A percentile compares a stretch with the other conserved stretches of the same genome.
Evolutionary conservation across 2,797 vertebrate species (phyloP).

Genomic region (Muscicapa striata): DNA sequence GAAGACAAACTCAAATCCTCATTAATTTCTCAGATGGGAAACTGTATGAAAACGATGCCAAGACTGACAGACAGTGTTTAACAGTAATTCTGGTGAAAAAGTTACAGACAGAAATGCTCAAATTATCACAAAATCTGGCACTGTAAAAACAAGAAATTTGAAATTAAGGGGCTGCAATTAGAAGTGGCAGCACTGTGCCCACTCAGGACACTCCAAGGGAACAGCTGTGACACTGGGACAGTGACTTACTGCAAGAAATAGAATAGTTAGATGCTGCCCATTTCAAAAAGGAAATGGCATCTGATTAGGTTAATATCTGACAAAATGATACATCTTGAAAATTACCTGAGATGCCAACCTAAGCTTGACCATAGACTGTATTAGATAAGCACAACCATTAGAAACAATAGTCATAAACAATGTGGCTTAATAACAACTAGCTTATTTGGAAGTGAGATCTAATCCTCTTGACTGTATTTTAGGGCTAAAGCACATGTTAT

Average conservation of each 20-base stretch:
- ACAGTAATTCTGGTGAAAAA: constrained; percentile 35
- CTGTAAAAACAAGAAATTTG: neutral
- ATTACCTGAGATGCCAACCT: neutral
- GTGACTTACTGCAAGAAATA: neutral
- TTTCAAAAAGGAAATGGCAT: neutral
- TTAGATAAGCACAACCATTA: neutral
- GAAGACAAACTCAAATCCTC: constrained; percentile 47
- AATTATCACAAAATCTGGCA: constrained; percentile 42
- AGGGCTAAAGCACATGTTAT: neutral
- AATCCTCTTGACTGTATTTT: neutral
- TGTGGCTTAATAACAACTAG: neutral
- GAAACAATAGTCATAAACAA: neutral
- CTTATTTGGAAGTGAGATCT: neutral
- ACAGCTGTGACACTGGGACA: neutral
- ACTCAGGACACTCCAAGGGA: neutral
- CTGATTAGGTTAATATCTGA: neutral
- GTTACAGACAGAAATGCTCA: constrained; percentile 37
- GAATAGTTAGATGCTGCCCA: neutral
- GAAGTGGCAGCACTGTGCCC: neutral
- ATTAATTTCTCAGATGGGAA: constrained; percentile 56
- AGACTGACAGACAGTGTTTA: constrained; percentile 50
- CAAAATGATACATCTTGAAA: neutral
- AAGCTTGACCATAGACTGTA: neutral
- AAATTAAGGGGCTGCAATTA: neutral
- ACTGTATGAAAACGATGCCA: constrained; percentile 38